A percentile compares a stretch with the other conserved stretches of the same genome.
Evolutionary conservation across 2,888 invertebrate genomes (phyloP).

Genomic region (Epistrophe eligans): DNA sequence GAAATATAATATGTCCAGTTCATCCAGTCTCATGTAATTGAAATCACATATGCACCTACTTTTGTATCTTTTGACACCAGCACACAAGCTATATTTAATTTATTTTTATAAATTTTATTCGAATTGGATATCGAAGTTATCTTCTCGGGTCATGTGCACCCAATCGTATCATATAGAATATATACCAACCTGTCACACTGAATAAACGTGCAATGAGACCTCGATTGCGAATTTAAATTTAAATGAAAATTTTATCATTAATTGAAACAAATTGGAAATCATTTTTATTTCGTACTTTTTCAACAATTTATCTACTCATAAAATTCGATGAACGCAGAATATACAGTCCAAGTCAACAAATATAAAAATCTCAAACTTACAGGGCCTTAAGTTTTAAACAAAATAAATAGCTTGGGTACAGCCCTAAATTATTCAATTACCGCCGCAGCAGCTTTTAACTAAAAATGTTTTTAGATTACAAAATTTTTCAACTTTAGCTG

Average conservation of each 20-base stretch:
- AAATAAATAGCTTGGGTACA: too few species aligned
- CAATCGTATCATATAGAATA: not conserved
- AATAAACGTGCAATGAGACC: not conserved
- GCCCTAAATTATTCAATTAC: too few species aligned
- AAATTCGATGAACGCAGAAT: slow-evolving; percentile 1
- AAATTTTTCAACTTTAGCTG: too few species aligned
- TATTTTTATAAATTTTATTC: not conserved
- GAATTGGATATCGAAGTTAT: not conserved
- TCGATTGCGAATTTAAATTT: slow-evolving; percentile 5
- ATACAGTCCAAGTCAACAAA: not conserved
- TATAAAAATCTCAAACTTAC: too few species aligned
- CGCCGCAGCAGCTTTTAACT: too few species aligned
- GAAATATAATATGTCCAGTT: not conserved
- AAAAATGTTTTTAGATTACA: too few species aligned
- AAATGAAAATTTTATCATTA: not conserved
- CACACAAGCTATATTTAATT: not conserved
- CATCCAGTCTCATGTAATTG: not conserved
- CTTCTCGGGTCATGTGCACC: not conserved
- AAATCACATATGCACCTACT: not conserved
- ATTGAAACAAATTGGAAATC: slow-evolving; percentile 16
- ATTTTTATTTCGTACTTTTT: not conserved
- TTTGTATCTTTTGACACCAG: not conserved
- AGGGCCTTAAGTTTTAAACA: too few species aligned
- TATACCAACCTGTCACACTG: not conserved
- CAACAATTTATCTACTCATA: not conserved